Evolutionary conservation across 2,888 invertebrate genomes (phyloP), one percentile per base, ranked within the genome.

Genomic region (Drosophila birchii): DNA sequence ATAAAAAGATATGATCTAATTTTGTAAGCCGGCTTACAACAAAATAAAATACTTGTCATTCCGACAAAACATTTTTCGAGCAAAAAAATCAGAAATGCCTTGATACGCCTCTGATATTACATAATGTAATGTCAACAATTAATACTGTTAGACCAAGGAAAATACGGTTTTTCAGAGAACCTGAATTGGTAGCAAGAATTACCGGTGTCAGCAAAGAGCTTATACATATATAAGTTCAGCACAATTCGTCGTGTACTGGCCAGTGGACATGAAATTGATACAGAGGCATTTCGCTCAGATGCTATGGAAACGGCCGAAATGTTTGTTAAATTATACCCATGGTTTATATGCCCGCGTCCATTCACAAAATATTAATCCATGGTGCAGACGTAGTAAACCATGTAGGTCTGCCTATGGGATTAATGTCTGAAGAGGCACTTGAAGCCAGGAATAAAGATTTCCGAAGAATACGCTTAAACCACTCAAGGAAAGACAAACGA

Each of bases 371-470:
- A 20, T 51, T 51, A 36, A 51, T 36, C 14, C 20, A 51, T 20
- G 34, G 34, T 34, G 49, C 34, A 34, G 32, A 49, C 32, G 34
- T 34, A 18, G 16, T 51, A 14, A 51, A 51, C 34, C 18, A 32
- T 18, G 49, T 49, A 20, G 14, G 4, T 20, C 51, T 51, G 14
- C 51, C 20, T 36, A 51, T 36, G 36, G 36, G 36, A 36, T 18
- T 51, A 36, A 36, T 36, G 20, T 20, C 36, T 16, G 36, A 36
- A 53, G 23, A 53, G 16, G 36, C 36, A 9, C 16, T 36, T 9
- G 23, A 53, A 51, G 49, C 34, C 49, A 49, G 14, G 18, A 34
- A 34, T 34, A 34, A 49, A 49, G 32, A 49, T 49, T 32, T 34
- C 29, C 11, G 32, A 18, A 49, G 18, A 18, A 14, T 18, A 34